Conservation (phyloP, 2,797 vertebrate species). For the Molossus molossus region DNA sequence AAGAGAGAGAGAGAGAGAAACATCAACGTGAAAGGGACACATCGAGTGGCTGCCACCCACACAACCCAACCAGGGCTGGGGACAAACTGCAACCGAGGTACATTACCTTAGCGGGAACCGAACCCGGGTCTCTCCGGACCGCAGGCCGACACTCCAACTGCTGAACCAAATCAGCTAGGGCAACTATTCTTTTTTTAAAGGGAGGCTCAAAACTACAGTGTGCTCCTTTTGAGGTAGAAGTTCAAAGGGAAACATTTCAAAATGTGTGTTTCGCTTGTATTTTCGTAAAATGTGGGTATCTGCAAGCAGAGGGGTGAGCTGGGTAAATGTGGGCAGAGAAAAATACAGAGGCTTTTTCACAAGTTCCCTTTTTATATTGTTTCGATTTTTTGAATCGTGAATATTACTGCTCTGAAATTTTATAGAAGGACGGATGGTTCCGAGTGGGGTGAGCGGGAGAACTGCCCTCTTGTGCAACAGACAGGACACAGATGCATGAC, state of each 20-base stretch:
- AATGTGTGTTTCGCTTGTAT: not conserved
- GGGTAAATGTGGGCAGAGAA: not conserved
- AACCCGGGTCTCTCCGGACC: too few relatives aligned
- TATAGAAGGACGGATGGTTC: not conserved
- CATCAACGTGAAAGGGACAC: too few relatives aligned
- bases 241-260: not conserved
- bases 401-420: not conserved
- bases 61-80: too few relatives aligned
- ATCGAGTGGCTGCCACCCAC: too few relatives aligned
- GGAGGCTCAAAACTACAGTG: not conserved
- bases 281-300: not conserved
- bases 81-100: too few relatives aligned
- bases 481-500: conserved; percentile 68
- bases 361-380: not conserved
- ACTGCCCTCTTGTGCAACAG: conserved; percentile 74
- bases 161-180: too few relatives aligned
- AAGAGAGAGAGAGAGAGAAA: too few relatives aligned
- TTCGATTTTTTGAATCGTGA: not conserved
- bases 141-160: too few relatives aligned
- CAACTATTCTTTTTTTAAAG: too few relatives aligned
- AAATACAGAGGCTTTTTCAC: not conserved
- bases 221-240: not conserved
- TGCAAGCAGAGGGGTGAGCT: not conserved
- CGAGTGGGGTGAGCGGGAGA: not conserved
- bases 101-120: too few relatives aligned